Base-by-base conservation (phyloP, 2,888 invertebrate genomes). In the Bembecia ichneumoniformis region DNA sequence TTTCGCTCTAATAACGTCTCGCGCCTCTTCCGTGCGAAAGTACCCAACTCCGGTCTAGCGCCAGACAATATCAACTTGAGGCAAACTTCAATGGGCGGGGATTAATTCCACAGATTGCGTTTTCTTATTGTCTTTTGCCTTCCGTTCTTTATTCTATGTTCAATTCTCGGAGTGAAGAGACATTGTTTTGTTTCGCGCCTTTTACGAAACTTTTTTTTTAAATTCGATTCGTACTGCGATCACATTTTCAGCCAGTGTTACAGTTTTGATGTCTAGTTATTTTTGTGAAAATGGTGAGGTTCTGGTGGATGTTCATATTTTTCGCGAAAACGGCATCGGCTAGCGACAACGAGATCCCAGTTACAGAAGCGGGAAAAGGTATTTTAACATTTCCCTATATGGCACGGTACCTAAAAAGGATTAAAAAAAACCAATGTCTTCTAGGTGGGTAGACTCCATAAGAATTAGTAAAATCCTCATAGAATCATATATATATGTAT, bases 281-380 rank as follows among this genome's bases (percentile, higher is more conserved):
- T 71, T 65, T 71, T 68, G 72, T 76, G 71, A 79, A 64, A 74
- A 84, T 86, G 83, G 78, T 83, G 83, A 82, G 69, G 71, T 83
- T 83, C 58, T 86, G 84, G 87, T 87, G 87, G 87, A 76, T 87
- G 82, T 82, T 83, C 65, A 70, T 87, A 64, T 73, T 86, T 58
- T 80, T 82, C 65, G 80, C 82, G 68, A 83, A 82, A 73, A 82
- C 74, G 64, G 82, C 77, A 55, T 82, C 77, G 62, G 75, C 81
- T 68, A 84, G 78, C 72, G 82, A 84, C 58, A 87, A 86, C 62
- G 70, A 77, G 52, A 62, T 87, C 54, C 70, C 76, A 17, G 71
- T 66, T 55, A 61, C 65, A 51, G 79, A 79, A 53, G 59, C 65
- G 48, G 80, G 77, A 59, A 87, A 87, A 78, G 84, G 87, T 81